Evolutionary conservation across 2,888 invertebrate species (phyloP).

Genomic region (Sclerodermus sp.): DNA sequence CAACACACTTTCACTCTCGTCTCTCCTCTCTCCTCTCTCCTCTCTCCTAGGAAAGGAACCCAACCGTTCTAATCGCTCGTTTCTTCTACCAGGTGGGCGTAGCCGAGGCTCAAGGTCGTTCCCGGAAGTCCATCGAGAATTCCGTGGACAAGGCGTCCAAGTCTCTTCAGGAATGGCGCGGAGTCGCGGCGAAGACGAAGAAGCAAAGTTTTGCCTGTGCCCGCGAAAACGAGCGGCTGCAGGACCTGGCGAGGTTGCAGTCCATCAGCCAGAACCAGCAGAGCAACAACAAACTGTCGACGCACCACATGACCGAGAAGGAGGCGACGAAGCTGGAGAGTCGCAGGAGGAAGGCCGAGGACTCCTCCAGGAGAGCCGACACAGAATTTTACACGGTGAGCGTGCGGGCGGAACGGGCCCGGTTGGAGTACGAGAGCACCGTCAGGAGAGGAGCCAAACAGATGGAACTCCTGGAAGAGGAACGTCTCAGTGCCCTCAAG

Average conservation of each 20-base stretch:
- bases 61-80: too few relatives aligned
- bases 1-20: too few relatives aligned
- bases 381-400: conserved; percentile 92
- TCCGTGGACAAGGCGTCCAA: conserved; percentile 83
- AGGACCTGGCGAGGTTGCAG: conserved; percentile 67
- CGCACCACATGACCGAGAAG: conserved; percentile 60
- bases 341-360: conserved; percentile 87
- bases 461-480: conserved; percentile 87
- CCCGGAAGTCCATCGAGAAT: conserved; percentile 63
- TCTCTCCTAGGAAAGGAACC: too few relatives aligned
- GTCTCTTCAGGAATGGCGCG: conserved; percentile 80
- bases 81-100: conserved; percentile 64
- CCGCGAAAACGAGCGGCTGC: conserved; percentile 88
- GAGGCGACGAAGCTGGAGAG: conserved; percentile 79
- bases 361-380: conserved; percentile 87
- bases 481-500: conserved; percentile 81
- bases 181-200: conserved; percentile 85
- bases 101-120: conserved; percentile 64
- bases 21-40: too few relatives aligned
- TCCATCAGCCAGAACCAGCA: conserved; percentile 64
- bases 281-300: conserved; percentile 52
- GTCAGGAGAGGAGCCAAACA: conserved; percentile 84
- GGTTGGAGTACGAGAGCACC: conserved; percentile 90
- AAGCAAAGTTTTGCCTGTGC: conserved; percentile 85
- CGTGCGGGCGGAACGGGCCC: conserved; percentile 85